A percentile compares a stretch with the other conserved stretches of the same genome.
These are phyloP conservation scores for Mesocentrotus franciscanus DNA, from an alignment of 53 echinoderm and acorn worm species.

Conservation along the genomic window DNA sequence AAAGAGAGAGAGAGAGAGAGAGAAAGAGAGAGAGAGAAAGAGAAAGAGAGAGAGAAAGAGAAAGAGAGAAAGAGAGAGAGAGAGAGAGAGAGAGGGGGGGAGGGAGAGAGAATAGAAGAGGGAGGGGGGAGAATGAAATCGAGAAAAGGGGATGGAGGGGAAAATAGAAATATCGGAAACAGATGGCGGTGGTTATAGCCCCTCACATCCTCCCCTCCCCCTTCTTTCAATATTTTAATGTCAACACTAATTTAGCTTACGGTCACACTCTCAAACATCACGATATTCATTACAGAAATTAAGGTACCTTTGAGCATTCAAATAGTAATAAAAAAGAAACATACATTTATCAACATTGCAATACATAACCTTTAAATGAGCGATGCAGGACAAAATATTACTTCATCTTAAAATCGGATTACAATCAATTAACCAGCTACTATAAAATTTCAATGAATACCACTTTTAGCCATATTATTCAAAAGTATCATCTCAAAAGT, in stretches of 20 bases:
- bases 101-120: too few relatives aligned
- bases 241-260: neutral
- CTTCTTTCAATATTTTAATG: neutral
- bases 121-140: too few relatives aligned
- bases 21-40: too few relatives aligned
- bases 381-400: neutral
- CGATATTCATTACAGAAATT: neutral
- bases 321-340: neutral
- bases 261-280: neutral
- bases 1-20: too few relatives aligned
- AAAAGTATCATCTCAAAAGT: neutral
- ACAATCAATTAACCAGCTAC: neutral
- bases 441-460: neutral
- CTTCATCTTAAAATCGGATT: neutral
- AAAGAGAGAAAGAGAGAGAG: too few relatives aligned
- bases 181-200: too few relatives aligned
- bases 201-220: too few relatives aligned
- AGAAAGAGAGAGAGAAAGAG: too few relatives aligned
- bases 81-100: too few relatives aligned
- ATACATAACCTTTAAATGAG: neutral
- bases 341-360: neutral
- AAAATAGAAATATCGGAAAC: neutral
- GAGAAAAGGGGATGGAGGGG: too few relatives aligned
- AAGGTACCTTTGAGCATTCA: constrained; percentile 2
- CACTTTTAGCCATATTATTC: neutral